phyloP scores from a whole-genome alignment of 2,113 vertebrate species.

The Notarius quadriscutis region DNA sequence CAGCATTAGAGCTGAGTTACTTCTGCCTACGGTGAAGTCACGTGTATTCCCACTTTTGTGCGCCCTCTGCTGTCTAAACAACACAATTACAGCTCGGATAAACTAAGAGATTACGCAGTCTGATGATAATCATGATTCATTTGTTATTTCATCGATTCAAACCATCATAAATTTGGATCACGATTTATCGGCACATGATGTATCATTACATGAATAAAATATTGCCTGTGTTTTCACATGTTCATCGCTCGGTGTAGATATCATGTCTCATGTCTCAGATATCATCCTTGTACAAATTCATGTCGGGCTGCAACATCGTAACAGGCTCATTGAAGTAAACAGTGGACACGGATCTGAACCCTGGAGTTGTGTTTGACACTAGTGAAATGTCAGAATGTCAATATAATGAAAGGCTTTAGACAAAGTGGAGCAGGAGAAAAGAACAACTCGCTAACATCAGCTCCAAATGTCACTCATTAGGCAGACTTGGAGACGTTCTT shows the following conservation, averaged over 20 bases:
- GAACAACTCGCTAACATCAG: background rate
- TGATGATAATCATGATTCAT: too few species aligned
- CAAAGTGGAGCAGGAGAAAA: slow-evolving; percentile 32
- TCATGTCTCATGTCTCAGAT: background rate
- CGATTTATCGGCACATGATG: too few species aligned
- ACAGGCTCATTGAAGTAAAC: slow-evolving; percentile 70
- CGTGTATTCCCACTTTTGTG: too few species aligned
- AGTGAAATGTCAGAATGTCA: slow-evolving; percentile 73
- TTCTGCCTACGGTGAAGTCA: too few species aligned
- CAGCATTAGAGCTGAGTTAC: too few species aligned
- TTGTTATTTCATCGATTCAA: too few species aligned
- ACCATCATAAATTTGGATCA: too few species aligned
- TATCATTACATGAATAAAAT: too few species aligned
- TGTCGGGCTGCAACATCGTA: slow-evolving; percentile 51
- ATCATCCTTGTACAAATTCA: background rate
- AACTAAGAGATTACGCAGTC: too few species aligned
- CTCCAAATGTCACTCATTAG: slow-evolving; percentile 49
- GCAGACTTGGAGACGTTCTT: slow-evolving; percentile 1
- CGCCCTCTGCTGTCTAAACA: too few species aligned
- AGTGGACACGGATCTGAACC: slow-evolving; percentile 61
- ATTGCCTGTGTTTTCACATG: background rate
- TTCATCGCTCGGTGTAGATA: background rate
- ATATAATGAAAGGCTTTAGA: slow-evolving; percentile 51
- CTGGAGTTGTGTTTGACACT: slow-evolving; percentile 72
- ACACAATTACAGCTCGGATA: too few species aligned